phyloP scores from a whole-genome alignment of 2,888 invertebrate genomes.

The Crossocerus cetratus region DNA sequence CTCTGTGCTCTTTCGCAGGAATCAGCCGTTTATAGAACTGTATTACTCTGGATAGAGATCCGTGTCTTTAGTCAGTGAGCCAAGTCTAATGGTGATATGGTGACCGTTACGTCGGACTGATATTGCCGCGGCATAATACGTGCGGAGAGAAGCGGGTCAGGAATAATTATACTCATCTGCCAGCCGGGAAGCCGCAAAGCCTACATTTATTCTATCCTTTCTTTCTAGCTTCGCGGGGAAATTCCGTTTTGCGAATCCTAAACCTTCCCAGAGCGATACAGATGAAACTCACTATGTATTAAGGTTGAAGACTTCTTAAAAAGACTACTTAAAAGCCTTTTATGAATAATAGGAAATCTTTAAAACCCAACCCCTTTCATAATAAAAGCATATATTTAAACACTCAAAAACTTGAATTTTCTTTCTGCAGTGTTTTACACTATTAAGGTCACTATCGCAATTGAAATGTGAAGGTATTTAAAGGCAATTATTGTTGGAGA shows the following conservation, averaged over 20 bases:
- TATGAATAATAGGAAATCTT: too few relatives aligned
- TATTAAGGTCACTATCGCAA: too few relatives aligned
- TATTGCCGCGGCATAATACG: not conserved
- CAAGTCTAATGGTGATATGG: not conserved
- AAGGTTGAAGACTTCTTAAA: too few relatives aligned
- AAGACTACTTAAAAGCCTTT: too few relatives aligned
- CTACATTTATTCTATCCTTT: not conserved
- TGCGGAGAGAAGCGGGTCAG: not conserved
- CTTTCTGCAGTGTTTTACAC: too few relatives aligned
- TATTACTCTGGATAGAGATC: not conserved
- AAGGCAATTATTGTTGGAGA: too few relatives aligned
- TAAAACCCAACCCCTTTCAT: too few relatives aligned
- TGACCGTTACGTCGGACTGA: slow-evolving; percentile 1
- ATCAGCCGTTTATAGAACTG: not conserved
- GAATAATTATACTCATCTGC: slow-evolving; percentile 1
- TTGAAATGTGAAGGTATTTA: too few relatives aligned
- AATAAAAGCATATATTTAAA: too few relatives aligned
- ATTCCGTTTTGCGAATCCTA: not conserved
- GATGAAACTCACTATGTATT: not conserved
- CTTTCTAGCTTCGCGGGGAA: too few relatives aligned
- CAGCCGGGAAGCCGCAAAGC: not conserved
- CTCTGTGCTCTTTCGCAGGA: not conserved
- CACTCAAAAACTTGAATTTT: too few relatives aligned
- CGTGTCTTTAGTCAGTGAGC: not conserved
- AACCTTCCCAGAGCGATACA: not conserved